These are phyloP conservation scores for Mythimna ferrago DNA, from an alignment of 2,888 invertebrate species.

Conservation along the genomic window DNA sequence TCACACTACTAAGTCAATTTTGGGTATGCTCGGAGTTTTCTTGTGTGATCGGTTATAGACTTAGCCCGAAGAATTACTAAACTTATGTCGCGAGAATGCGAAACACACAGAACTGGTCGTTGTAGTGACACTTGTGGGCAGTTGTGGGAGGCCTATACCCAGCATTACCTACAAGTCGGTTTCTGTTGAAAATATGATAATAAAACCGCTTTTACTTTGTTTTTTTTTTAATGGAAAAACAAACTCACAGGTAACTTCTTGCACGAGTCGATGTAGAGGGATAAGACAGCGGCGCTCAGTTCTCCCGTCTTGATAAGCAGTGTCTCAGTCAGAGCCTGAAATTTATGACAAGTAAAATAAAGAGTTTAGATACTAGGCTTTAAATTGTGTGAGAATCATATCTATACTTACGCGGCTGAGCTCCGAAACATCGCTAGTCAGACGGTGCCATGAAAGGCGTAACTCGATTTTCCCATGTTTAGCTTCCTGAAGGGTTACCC, in stretches of 20 bases:
- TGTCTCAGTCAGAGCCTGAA: conserved; percentile 94
- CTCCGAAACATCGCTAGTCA: conserved; percentile 93
- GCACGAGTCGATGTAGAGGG: conserved; percentile 97
- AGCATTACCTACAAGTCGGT: too few species aligned
- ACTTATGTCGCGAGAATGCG: too few species aligned
- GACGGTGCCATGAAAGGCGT: conserved; percentile 96
- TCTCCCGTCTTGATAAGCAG: conserved; percentile 94
- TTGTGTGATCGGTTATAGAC: too few species aligned
- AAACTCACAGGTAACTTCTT: conserved; percentile 96
- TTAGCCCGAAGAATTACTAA: too few species aligned
- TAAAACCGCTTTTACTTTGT: background rate
- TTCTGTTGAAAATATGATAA: too few species aligned
- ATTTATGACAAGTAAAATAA: conserved; percentile 31
- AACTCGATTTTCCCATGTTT: conserved; percentile 98
- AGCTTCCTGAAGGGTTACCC: conserved; percentile 98
- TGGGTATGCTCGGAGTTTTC: background rate
- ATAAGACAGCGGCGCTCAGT: conserved; percentile 94
- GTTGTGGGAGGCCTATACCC: too few species aligned
- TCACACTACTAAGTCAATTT: background rate
- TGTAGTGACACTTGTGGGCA: too few species aligned
- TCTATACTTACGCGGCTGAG: conserved; percentile 92
- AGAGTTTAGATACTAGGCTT: background rate
- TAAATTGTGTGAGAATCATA: background rate
- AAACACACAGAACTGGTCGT: too few species aligned
- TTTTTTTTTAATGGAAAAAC: too few species aligned